Conservation (phyloP, 2,113 vertebrate species). For the Ctenodactylus gundi region DNA sequence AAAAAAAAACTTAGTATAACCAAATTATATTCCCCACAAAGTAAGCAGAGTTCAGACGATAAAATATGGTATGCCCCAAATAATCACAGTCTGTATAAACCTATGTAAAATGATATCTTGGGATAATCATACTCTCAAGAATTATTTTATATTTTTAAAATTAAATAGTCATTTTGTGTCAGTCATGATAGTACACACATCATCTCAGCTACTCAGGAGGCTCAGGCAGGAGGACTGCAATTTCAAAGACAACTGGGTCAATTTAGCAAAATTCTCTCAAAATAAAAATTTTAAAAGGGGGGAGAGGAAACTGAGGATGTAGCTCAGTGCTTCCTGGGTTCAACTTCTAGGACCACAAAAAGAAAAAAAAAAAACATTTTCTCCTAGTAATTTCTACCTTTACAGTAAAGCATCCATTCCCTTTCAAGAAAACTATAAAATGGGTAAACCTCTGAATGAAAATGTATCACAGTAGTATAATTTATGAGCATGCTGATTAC, state of each 20-base stretch:
- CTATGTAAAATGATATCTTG: background rate
- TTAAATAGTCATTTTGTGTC: background rate
- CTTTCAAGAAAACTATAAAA: background rate
- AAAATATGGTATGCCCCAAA: background rate
- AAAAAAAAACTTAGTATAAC: background rate
- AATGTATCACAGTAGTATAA: background rate
- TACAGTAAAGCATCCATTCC: background rate
- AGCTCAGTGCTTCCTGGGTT: too few species aligned
- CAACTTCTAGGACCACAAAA: background rate
- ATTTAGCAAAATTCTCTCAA: too few species aligned
- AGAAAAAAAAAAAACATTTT: too few species aligned
- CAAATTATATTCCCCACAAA: background rate
- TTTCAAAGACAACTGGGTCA: too few species aligned
- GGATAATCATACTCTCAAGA: background rate
- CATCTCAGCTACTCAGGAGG: too few species aligned
- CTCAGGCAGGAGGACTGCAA: too few species aligned
- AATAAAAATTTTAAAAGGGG: too few species aligned
- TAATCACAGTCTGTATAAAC: background rate
- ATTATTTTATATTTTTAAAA: slow-evolving; percentile 11
- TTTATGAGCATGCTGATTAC: background rate
- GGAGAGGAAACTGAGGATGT: too few species aligned
- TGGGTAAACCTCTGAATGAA: background rate
- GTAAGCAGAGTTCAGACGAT: background rate
- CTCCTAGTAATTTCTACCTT: background rate
- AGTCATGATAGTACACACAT: too few species aligned